Base-by-base conservation (phyloP, 2,113 vertebrate species). In the Ceuthmochares aereus region DNA sequence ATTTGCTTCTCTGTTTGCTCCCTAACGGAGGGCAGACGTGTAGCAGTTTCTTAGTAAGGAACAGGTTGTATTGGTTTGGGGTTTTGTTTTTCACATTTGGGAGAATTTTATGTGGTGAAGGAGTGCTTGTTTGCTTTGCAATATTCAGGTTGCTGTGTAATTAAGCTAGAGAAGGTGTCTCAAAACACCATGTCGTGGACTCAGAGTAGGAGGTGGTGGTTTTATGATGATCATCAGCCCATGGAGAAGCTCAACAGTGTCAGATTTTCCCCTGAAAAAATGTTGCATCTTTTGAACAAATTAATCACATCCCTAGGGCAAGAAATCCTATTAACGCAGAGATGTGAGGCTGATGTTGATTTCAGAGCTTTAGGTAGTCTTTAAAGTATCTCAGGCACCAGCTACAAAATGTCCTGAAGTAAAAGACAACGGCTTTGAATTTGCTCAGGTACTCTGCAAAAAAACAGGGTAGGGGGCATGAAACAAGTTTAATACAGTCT, bases 121-220 rank as follows among this genome's bases (percentile, higher is more conserved):
- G 32, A 93, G 14, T 89, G 22, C 29, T 92, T 88, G 85, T 92
- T 95, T 96, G 80, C 86, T 87, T 88, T 90, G 73, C 69, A 95
- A 27, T 64, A 75, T 70, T 68, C 76, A 72, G 73, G 91, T 90
- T 95, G 93, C 93, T 90, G 89, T 75, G 89, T 86, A 90, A 95
- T 90, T 89, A 92, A 59, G 22, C 68, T 42, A 54, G 67, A 82
- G 67, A 94, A 87, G 67, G 78, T 91, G 67, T 73, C 90, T 93
- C 78, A 90, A 84, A 94, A 92, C 88, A 88, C 49, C 3, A 4
- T 20, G 58, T 62, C 70, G 72, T 66, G 63, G 67, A 79, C 82
- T 29, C 49, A 59, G 76, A 54, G 58, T 77, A 91, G 72, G 63
- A 93, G 64, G 42, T 81, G 76, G 42, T 86, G 64, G 42, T 87